Evolutionary conservation across 2,797 vertebrate species (phyloP), one percentile per base, ranked within the genome.

Genomic region (Erethizon dorsatum): DNA sequence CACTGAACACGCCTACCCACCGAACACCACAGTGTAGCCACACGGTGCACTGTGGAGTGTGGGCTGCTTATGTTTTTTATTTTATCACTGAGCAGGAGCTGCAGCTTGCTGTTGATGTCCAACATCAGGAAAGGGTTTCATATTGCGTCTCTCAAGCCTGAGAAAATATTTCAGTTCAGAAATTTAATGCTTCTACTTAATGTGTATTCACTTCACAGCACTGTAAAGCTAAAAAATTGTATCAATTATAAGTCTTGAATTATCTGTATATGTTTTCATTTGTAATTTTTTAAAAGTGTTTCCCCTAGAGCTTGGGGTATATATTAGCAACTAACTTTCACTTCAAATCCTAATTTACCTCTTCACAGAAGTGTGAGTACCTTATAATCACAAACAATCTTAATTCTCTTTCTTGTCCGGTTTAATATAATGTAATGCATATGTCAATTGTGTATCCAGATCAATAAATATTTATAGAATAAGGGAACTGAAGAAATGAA

Each of bases 401-500:
- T 78, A n/a, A 59, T 59, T n/a, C 33, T 52, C 37, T 63, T 22
- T 78, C 22, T 33, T 28, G 14, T 37, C 57, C 0, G 2, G 71
- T 24, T 2, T 22, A 71, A 1, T 80, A 47, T 65, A 83, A 28
- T 77, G 20, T 17, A 82, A 15, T 57, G 8, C 50, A 8, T 18
- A 0, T 86, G 4, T 31, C 5, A 56, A 28, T 47, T 88, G 6
- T 50, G 13, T 61, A 12, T 85, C 8, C 69, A 12, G 75, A 92
- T 77, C 59, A 82, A 33, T 61, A 59, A 52, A 67, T 91, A 82
- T 28, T 80, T 89, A 24, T 69, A 89, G 37, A 77, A 61, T 47
- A 33, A 83, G 54, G 65, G 2, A 87, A 54, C 33, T 77, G 82
- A 86, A 83, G 17, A 83, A 80, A n/a, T 75, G 18, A n/a, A 65